These are phyloP conservation scores for Eristalis intricaria DNA, from an alignment of 2,888 invertebrate species.

Conservation along the genomic window DNA sequence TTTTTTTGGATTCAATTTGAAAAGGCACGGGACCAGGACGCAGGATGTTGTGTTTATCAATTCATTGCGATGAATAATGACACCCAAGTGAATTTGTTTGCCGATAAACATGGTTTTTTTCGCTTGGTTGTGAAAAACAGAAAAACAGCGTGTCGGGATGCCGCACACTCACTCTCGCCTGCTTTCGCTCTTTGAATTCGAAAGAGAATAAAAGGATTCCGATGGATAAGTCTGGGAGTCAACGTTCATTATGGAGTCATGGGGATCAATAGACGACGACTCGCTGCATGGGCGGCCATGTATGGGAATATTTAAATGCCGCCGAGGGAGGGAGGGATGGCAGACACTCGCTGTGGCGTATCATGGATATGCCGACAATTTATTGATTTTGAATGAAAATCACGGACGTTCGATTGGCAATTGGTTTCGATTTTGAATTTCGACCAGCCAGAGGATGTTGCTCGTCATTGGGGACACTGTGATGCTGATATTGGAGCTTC, in stretches of 20 bases:
- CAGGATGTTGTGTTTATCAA: conserved; percentile 50
- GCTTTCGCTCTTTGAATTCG: neutral
- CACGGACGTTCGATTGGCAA: neutral
- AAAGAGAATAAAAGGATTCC: conserved; percentile 50
- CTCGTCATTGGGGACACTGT: too few relatives aligned
- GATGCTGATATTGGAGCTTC: too few relatives aligned
- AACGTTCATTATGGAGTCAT: conserved; percentile 52
- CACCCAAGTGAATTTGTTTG: conserved; percentile 63
- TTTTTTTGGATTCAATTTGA: neutral
- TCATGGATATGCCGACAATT: conserved; percentile 48
- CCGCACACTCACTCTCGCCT: neutral
- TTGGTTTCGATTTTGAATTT: too few relatives aligned
- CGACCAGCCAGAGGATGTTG: too few relatives aligned
- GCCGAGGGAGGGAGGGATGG: neutral
- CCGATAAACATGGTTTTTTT: conserved; percentile 58
- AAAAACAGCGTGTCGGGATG: conserved; percentile 18
- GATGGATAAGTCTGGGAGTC: conserved; percentile 41
- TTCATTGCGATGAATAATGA: conserved; percentile 69
- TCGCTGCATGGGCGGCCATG: neutral
- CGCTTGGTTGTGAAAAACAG: neutral
- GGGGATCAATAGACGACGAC: conserved; percentile 48
- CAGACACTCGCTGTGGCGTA: neutral
- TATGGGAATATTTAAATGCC: conserved; percentile 40
- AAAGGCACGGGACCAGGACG: neutral
- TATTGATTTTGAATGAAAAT: conserved; percentile 39